Evolutionary conservation across 30 jellyfish, hydroid and myxozoan genomes (phyloP).

Genomic region (Nemopilema nomurai): DNA sequence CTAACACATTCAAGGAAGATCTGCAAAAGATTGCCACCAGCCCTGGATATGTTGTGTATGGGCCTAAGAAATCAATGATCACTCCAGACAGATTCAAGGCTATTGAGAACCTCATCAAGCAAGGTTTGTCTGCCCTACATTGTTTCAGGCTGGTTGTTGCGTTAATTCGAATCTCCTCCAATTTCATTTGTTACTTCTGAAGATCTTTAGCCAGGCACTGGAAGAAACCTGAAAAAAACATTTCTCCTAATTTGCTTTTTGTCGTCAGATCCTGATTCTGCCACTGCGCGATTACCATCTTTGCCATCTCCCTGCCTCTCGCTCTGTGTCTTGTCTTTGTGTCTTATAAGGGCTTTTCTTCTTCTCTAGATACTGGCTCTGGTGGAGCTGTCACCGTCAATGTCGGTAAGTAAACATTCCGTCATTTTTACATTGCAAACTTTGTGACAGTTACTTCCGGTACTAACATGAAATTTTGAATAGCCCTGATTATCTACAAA

Average conservation of each 20-base stretch:
- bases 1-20: slow-evolving; percentile 37
- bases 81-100: slow-evolving; percentile 71
- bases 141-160: no score
- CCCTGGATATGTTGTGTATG: slow-evolving; percentile 49
- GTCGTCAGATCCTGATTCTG: no score
- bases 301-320: no score
- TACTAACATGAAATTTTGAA: no score
- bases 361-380: slow-evolving; percentile 45
- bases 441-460: no score
- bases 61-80: slow-evolving; percentile 51
- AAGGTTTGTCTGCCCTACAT: slow-evolving; percentile 54
- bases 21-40: slow-evolving; percentile 50
- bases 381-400: slow-evolving; percentile 63
- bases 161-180: neutral
- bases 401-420: slow-evolving; percentile 25
- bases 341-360: no score
- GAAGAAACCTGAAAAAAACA: no score
- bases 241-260: no score
- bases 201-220: no score
- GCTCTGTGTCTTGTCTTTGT: no score
- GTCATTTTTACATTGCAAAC: neutral
- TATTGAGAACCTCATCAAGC: slow-evolving; percentile 46
- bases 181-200: neutral
- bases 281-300: no score
- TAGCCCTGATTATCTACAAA: no score